Evolutionary conservation across 2,797 vertebrate species (phyloP), one percentile per base, ranked within the genome.

Genomic region (Pseudochromis fuscus): DNA sequence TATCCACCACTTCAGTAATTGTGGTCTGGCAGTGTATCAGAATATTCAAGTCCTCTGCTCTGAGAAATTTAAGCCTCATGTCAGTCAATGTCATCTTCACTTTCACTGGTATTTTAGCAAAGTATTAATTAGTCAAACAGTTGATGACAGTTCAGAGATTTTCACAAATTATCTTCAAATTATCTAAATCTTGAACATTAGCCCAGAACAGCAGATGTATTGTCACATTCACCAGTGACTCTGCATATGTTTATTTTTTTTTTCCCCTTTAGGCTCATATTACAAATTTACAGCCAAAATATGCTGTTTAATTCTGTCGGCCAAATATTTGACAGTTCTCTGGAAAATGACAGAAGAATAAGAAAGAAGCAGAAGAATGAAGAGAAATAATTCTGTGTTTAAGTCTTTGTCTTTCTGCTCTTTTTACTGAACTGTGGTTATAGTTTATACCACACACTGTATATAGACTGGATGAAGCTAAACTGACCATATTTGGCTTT

Each of bases 21-120:
- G 71, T 78, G 68, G 67, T 86, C 81, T 78, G 21, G 53, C 65
- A 56, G 19, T 40, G 21, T 3, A 24, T 56, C 19, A 64, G 23
- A 37, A 55, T 52, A 56, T 46, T 48, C 7, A 33, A 37, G n/a
- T 6, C 13, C 2, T 38, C 3, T n/a, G 13, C 35, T 37, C 0
- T 23, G 7, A 30, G 7, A 8, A 27, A 5, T 9, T 28, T 15
- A 13, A 35, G 5, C 13, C 7, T 4, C 5, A 0, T 25, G 13
- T 10, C 7, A 1, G 3, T 11, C 23, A 2, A 11, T 0, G 1
- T 45, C 6, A 18, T 18, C 9, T 44, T 71, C 13, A 15, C 11
- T 15, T 44, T 23, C 10, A 38, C 33, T 13, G 33, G 33, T 35
- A 35, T 13, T n/a, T n/a, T n/a, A n/a, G n/a, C n/a, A n/a, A n/a